Conservation (phyloP, 2,113 vertebrate species). For the Rhabdomys dilectus region DNA sequence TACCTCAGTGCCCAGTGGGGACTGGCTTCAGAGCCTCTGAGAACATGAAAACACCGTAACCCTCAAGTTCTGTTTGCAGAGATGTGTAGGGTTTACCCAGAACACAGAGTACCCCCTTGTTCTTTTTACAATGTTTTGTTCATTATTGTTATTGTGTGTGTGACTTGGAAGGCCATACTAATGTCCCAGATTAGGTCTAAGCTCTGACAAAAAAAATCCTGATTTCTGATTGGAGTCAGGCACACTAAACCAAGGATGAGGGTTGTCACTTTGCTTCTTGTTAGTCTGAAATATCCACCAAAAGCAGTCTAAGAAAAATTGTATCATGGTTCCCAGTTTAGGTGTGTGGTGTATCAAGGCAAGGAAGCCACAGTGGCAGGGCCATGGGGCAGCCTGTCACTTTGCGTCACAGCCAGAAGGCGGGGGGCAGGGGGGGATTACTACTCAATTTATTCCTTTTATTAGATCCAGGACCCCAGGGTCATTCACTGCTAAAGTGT, state of each 20-base stretch:
- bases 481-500: neutral
- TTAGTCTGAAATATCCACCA: neutral
- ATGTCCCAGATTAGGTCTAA: neutral
- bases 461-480: neutral
- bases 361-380: too few relatives aligned
- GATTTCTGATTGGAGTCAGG: neutral
- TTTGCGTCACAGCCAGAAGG: neutral
- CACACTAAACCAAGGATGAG: neutral
- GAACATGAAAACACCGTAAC: fast-evolving
- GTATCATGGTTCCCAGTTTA: neutral
- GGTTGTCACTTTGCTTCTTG: neutral
- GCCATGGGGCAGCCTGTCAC: neutral
- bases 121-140: neutral
- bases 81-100: neutral
- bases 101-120: neutral
- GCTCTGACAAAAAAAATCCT: neutral
- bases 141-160: neutral
- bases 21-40: neutral
- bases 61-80: too few relatives aligned
- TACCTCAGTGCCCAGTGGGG: fast-evolving
- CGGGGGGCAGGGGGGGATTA: neutral
- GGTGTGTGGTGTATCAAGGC: neutral
- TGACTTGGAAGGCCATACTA: neutral
- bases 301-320: neutral
- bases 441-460: neutral